A percentile compares a stretch with the other conserved stretches of the same genome.
Evolutionary conservation across 2,797 vertebrate species (phyloP).

Genomic region (Tiaroga cobitis): DNA sequence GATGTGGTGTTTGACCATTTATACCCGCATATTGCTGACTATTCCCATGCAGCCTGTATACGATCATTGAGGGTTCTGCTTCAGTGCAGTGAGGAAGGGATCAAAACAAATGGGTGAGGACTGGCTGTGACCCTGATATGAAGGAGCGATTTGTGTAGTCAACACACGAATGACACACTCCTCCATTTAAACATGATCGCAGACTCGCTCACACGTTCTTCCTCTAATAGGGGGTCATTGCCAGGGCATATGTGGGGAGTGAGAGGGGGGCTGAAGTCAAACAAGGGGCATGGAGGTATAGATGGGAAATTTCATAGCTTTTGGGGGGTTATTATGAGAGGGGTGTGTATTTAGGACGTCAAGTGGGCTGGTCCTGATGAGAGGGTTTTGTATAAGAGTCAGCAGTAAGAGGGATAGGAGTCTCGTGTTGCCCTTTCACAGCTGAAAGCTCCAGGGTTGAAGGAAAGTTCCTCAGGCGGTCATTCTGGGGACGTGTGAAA

Average conservation of each 20-base stretch:
- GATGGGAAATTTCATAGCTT: conserved; percentile 79
- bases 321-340: conserved; percentile 72
- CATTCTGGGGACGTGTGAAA: conserved; percentile 73
- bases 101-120: conserved; percentile 76
- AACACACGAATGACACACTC: conserved; percentile 64
- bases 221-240: conserved; percentile 80
- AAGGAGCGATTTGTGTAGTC: conserved; percentile 73
- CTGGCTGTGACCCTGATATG: conserved; percentile 72
- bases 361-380: conserved; percentile 45
- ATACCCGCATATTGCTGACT: conserved; percentile 13
- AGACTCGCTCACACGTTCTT: conserved; percentile 63
- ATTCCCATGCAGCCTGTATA: conserved; percentile 57
- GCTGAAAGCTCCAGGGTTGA: conserved; percentile 77
- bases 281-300: conserved; percentile 79
- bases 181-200: conserved; percentile 71
- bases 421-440: conserved; percentile 73
- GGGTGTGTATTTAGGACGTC: conserved; percentile 45
- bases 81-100: conserved; percentile 56
- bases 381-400: conserved; percentile 66
- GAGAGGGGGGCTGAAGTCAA: conserved; percentile 78
- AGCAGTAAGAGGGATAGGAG: conserved; percentile 71
- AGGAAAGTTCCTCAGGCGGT: conserved; percentile 74
- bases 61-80: conserved; percentile 65
- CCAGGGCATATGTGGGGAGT: conserved; percentile 75
- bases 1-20: background rate